These are phyloP conservation scores for Sciaenops ocellatus DNA, from an alignment of 2,797 vertebrate species.

Conservation along the genomic window DNA sequence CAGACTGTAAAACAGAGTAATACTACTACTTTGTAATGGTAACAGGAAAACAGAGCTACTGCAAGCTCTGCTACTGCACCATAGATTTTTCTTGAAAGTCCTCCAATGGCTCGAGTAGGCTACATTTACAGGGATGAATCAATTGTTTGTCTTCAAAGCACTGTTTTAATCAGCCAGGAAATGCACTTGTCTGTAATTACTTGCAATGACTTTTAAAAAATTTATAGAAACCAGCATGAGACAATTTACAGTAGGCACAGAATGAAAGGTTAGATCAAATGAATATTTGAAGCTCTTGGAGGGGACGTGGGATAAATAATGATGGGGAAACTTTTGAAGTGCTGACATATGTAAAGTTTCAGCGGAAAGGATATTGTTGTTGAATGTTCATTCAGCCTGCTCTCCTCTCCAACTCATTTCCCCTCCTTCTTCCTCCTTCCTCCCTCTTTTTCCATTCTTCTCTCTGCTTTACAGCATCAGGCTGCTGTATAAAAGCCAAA, in stretches of 20 bases:
- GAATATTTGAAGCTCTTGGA: slow-evolving; percentile 62
- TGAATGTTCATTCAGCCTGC: slow-evolving; percentile 39
- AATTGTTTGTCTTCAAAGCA: slow-evolving; percentile 42
- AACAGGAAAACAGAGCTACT: slow-evolving; percentile 23
- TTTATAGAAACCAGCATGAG: slow-evolving; percentile 40
- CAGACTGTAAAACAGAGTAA: slow-evolving; percentile 25
- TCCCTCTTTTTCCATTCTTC: slow-evolving; percentile 38
- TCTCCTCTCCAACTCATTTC: slow-evolving; percentile 40
- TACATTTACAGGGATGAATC: slow-evolving; percentile 32
- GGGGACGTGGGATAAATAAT: slow-evolving; percentile 57
- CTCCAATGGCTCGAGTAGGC: slow-evolving; percentile 13
- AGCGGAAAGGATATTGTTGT: slow-evolving; percentile 63
- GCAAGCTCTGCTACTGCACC: slow-evolving; percentile 4
- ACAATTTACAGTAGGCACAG: slow-evolving; percentile 41
- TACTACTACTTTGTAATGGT: slow-evolving; percentile 7
- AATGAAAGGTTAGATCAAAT: slow-evolving; percentile 67
- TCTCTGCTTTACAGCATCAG: slow-evolving; percentile 36
- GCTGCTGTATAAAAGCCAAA: slow-evolving; percentile 56
- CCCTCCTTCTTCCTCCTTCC: slow-evolving; percentile 27
- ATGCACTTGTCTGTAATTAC: slow-evolving; percentile 50
- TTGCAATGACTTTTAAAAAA: slow-evolving; percentile 44
- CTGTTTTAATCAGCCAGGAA: slow-evolving; percentile 31
- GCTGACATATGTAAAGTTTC: slow-evolving; percentile 69
- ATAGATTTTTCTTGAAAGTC: slow-evolving; percentile 25
- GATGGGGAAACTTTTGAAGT: slow-evolving; percentile 64